These are phyloP conservation scores for Puma concolor DNA, from an alignment of 2,113 vertebrate species.

Conservation along the genomic window DNA sequence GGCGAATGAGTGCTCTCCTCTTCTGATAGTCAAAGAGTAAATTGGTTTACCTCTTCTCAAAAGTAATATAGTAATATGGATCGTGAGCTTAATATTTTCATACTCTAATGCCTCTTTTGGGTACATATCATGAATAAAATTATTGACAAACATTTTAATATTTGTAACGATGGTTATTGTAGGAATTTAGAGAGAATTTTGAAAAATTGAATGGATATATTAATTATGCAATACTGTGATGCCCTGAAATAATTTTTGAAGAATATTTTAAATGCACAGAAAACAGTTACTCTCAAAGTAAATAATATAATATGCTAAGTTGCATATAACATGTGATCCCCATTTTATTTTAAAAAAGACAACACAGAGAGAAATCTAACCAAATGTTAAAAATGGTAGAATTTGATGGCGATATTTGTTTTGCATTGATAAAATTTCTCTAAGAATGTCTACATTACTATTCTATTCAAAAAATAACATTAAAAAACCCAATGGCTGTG, in stretches of 20 bases:
- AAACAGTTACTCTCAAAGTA: neutral
- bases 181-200: neutral
- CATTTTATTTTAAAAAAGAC: neutral
- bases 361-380: neutral
- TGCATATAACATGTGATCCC: neutral
- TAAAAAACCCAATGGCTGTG: neutral
- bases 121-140: neutral
- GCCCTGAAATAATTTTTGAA: neutral
- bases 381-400: neutral
- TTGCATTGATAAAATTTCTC: neutral
- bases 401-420: neutral
- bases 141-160: neutral
- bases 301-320: neutral
- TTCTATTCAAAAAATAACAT: neutral
- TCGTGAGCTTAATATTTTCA: neutral
- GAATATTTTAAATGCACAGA: neutral
- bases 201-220: neutral
- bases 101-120: neutral
- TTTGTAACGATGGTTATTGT: neutral
- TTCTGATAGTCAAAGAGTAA: neutral
- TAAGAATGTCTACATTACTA: neutral
- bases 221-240: neutral
- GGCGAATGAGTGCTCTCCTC: neutral
- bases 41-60: neutral
- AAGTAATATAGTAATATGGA: conserved; percentile 21